Base-by-base conservation (phyloP, 2,797 vertebrate genomes). In the Chlorospingus semifuscus region DNA sequence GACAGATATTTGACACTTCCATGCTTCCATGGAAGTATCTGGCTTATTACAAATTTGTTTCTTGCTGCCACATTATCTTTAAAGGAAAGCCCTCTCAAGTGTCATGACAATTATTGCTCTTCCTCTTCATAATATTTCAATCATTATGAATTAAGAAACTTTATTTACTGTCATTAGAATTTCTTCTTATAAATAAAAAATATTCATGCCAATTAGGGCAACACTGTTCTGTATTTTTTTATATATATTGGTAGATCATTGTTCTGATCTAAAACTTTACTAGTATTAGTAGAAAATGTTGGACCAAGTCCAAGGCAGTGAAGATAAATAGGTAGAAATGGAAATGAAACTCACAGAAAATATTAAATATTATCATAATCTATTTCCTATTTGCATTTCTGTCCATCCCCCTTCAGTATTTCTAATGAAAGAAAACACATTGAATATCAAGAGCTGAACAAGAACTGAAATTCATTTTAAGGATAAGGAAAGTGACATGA, bases 381-480 rank as follows among this genome's bases (percentile, higher is more conserved):
- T 65, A 9, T 78, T 86, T 88, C 13, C 9, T 76, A 37, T 66
- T 84, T 86, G 21, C 15, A 32, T 88, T 93, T 83, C 59, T 85
- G 30, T 61, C 69, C 20, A 49, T 69, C 26, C 34, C 32, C 13
- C 69, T 59, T 95, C 19, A 84, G 27, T 79, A 32, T 92, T 96
- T 95, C 37, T 83, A 94, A 90, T 90, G 77, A 95, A 94, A 87
- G 11, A 60, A 76, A 77, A n/a, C 61, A 24, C 14, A 7, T 59
- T 85, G 63, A 90, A 90, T 90, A 64, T 85, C 53, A 87, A 90
- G 53, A 71, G 78, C 63, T 94, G 70, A 95, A 92, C 23, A 94
- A 74, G 92, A 83, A 52, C 12, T 88, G 82, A 95, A 96, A 94
- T 93, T 87, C 50, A 83, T 87, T 96, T 97, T 94, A 90, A 64